phyloP scores from a whole-genome alignment of 2,113 vertebrate species.

The Corythornis vintsioides region DNA sequence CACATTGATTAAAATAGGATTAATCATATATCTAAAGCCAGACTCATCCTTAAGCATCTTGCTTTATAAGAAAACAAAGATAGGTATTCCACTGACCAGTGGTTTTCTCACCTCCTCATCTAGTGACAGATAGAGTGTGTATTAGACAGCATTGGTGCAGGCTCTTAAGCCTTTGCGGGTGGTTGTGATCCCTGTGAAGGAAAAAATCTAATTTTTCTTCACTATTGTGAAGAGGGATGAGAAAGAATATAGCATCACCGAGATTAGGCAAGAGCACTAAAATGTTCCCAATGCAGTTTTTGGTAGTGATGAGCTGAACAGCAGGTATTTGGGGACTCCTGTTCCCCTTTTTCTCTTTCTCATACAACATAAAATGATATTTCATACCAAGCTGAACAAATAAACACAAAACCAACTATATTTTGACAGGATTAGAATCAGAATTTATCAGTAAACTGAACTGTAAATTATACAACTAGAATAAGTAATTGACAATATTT shows the following conservation, averaged over 20 bases:
- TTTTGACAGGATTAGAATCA: constrained; percentile 36
- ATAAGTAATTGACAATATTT: constrained; percentile 56
- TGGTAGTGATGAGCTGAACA: background rate
- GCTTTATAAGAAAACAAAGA: constrained; percentile 44
- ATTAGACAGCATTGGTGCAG: constrained; percentile 10
- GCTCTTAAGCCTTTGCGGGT: constrained; percentile 65
- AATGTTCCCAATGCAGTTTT: background rate
- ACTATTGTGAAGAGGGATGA: constrained; percentile 37
- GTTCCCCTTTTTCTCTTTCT: background rate
- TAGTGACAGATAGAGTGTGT: background rate
- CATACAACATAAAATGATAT: background rate
- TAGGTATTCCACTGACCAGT: constrained; percentile 47
- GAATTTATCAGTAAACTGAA: constrained; percentile 2
- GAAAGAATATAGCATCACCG: constrained; percentile 40
- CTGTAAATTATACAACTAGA: background rate
- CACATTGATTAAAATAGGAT: constrained; percentile 38
- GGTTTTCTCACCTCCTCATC: constrained; percentile 43
- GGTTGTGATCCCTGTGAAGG: constrained; percentile 42
- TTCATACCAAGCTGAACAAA: constrained; percentile 33
- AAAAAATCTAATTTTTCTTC: constrained; percentile 60
- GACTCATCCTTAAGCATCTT: constrained; percentile 9
- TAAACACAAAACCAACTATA: background rate
- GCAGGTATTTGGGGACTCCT: background rate
- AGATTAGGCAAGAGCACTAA: constrained; percentile 43
- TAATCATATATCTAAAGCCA: constrained; percentile 24